Evolutionary conservation across 1,140 invertebrate species (phyloP).

Genomic region (Pseudomyrmex gracilis): DNA sequence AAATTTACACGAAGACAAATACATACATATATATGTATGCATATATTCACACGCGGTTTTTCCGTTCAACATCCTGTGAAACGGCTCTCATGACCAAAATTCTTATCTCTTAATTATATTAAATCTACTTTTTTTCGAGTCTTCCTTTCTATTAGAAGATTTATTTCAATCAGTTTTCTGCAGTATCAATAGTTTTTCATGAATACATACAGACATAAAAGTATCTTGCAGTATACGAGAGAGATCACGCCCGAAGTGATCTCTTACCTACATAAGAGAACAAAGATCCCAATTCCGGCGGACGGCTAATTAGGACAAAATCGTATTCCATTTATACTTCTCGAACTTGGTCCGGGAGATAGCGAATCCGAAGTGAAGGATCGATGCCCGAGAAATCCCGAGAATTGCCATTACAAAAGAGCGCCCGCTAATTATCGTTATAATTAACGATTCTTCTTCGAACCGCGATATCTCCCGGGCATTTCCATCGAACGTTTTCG

Average conservation of each 20-base stretch:
- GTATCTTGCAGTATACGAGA: constrained; percentile 7
- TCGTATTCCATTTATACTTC: constrained; percentile 61
- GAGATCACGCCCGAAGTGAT: constrained; percentile 13
- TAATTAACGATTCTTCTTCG: constrained; percentile 65
- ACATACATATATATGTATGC: too few species aligned
- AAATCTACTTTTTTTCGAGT: neutral
- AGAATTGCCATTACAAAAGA: constrained; percentile 46
- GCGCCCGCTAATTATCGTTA: constrained; percentile 65
- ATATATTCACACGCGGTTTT: too few species aligned
- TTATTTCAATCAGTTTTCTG: neutral
- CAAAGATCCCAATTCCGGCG: constrained; percentile 39
- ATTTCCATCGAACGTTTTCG: constrained; percentile 68
- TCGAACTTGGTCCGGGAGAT: constrained; percentile 47
- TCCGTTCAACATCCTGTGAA: too few species aligned
- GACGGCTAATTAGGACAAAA: constrained; percentile 46
- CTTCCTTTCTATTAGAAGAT: neutral
- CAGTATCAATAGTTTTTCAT: neutral
- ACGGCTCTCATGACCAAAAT: too few species aligned
- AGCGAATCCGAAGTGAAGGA: constrained; percentile 42
- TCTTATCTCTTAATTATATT: too few species aligned
- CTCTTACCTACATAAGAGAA: neutral
- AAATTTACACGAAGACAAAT: too few species aligned
- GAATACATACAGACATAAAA: constrained; percentile 32
- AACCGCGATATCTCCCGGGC: constrained; percentile 63
- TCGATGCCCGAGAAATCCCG: constrained; percentile 26